These are phyloP conservation scores for Gisinianus flammeolus DNA, from an alignment of 2,888 invertebrate species.

Conservation along the genomic window DNA sequence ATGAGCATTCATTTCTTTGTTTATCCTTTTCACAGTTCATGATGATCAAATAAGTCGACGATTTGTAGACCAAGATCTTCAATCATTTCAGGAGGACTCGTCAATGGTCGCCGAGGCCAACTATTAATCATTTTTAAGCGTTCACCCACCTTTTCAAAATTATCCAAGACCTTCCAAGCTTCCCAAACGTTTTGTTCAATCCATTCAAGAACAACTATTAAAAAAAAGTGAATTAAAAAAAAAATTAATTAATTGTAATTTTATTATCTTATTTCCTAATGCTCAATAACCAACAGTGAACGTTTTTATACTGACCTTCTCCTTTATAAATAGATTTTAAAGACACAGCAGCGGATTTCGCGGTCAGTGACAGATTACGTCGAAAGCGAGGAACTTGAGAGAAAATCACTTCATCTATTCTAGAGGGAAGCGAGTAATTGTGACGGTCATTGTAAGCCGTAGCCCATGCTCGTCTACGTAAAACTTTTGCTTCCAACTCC, in stretches of 20 bases:
- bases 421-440: conserved; percentile 52
- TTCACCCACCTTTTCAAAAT: conserved; percentile 53
- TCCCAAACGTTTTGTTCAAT: conserved; percentile 58
- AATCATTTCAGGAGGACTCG: conserved; percentile 54
- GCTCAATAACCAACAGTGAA: too few relatives aligned
- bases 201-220: conserved; percentile 54
- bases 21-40: conserved; percentile 40
- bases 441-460: conserved; percentile 57
- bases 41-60: conserved; percentile 47
- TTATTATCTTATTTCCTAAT: too few relatives aligned
- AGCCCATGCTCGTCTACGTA: conserved; percentile 54
- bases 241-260: neutral
- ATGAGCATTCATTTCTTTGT: neutral
- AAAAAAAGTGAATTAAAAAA: neutral
- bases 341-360: conserved; percentile 52
- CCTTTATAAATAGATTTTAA: conserved; percentile 50
- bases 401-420: conserved; percentile 57
- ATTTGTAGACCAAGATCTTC: conserved; percentile 50
- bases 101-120: conserved; percentile 55
- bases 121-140: conserved; percentile 48
- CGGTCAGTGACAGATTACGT: conserved; percentile 52
- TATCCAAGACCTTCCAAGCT: conserved; percentile 55
- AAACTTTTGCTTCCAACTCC: conserved; percentile 52
- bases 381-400: conserved; percentile 52
- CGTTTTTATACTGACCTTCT: too few relatives aligned